Conservation (phyloP, 1,140 invertebrate genomes). For the Drosophila pallidifrons region DNA sequence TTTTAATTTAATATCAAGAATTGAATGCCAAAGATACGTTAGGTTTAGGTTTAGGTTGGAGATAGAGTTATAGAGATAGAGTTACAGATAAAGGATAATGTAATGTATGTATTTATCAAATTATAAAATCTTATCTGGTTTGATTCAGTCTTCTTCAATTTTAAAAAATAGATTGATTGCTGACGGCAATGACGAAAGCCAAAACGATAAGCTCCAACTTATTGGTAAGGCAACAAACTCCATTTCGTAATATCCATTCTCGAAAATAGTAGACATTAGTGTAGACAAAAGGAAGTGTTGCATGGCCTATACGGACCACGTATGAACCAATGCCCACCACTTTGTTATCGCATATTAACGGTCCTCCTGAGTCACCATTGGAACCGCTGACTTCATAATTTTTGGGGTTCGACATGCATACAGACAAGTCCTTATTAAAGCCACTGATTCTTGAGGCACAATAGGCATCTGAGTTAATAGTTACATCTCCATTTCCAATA, state of each 20-base stretch:
- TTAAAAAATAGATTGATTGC: no score
- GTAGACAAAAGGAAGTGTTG: background rate
- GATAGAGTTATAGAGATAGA: no score
- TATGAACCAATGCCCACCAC: background rate
- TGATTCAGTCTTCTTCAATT: no score
- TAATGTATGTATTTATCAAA: no score
- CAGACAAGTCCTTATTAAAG: background rate
- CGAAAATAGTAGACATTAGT: background rate
- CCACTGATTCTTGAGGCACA: background rate
- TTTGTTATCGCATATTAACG: background rate
- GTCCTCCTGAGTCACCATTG: background rate
- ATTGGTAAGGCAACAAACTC: no score
- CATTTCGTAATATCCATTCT: background rate
- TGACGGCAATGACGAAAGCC: no score
- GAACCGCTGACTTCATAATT: background rate
- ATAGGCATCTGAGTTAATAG: background rate
- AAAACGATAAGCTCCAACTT: no score
- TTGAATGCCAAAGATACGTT: no score
- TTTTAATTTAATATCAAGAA: no score
- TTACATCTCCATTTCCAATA: background rate
- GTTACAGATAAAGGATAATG: no score
- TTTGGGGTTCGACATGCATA: background rate
- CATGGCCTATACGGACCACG: background rate
- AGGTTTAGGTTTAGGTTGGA: no score
- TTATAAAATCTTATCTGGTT: no score